phyloP scores from a whole-genome alignment of 2,888 invertebrate genomes.

The Pyralis farinalis region DNA sequence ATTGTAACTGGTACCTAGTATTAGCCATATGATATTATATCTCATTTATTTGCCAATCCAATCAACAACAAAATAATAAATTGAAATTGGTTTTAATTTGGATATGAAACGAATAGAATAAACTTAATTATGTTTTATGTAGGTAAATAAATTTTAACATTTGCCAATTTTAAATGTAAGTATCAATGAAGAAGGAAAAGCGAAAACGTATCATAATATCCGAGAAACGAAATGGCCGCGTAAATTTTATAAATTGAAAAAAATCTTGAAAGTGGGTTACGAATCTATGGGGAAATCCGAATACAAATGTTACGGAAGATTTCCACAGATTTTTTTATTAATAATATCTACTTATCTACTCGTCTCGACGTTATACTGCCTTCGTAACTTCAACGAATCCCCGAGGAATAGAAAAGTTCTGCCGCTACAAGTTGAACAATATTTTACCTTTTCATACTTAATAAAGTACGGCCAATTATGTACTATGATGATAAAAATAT shows the following conservation, averaged over 20 bases:
- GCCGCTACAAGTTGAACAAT: constrained; percentile 1
- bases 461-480: constrained; percentile 9
- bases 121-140: too few relatives aligned
- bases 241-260: constrained; percentile 14
- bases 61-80: too few relatives aligned
- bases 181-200: neutral
- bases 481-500: neutral
- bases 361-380: too few relatives aligned
- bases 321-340: constrained; percentile 4
- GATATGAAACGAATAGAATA: too few relatives aligned
- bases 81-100: too few relatives aligned
- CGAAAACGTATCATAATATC: neutral
- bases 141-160: too few relatives aligned
- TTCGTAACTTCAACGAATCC: neutral
- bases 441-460: constrained; percentile 7
- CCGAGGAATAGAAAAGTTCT: neutral
- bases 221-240: neutral
- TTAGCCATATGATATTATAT: too few relatives aligned
- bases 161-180: too few relatives aligned
- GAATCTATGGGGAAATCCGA: constrained; percentile 19
- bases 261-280: constrained; percentile 16
- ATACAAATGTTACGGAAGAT: constrained; percentile 4
- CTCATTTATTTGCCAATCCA: too few relatives aligned
- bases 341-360: neutral
- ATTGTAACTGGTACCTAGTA: too few relatives aligned